A percentile compares a stretch with the other conserved stretches of the same genome.
Evolutionary conservation across 2,113 vertebrate genomes (phyloP).

Genomic region (Hymenochirus boettgeri): DNA sequence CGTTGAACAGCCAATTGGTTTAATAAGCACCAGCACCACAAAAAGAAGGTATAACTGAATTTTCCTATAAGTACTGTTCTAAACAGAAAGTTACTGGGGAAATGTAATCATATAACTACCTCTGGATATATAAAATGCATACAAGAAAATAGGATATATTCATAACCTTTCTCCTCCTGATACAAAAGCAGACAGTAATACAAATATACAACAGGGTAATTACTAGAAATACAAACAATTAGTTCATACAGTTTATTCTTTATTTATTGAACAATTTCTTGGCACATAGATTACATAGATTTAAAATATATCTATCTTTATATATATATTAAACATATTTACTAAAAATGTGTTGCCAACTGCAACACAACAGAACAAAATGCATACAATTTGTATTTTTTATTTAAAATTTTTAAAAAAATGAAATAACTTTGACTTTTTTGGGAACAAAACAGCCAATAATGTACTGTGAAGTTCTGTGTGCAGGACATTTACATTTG

Average conservation of each 20-base stretch:
- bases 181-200: background rate
- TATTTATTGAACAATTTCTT: conserved; percentile 31
- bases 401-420: background rate
- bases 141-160: too few relatives aligned
- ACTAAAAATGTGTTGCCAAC: conserved; percentile 19
- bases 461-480: conserved; percentile 2
- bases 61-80: background rate
- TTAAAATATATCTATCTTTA: conserved; percentile 30
- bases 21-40: too few relatives aligned
- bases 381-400: conserved; percentile 7
- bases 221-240: background rate
- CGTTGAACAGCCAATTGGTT: too few relatives aligned
- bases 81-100: too few relatives aligned
- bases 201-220: background rate
- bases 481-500: background rate
- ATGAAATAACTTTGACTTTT: background rate
- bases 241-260: background rate
- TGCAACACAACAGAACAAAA: conserved; percentile 22
- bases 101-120: too few relatives aligned
- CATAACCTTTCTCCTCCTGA: background rate
- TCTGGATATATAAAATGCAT: too few relatives aligned
- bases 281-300: too few relatives aligned
- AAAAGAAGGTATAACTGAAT: too few relatives aligned
- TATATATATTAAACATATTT: conserved; percentile 28
- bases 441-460: background rate